Evolutionary conservation across 1,140 invertebrate species (phyloP).

Genomic region (Tigriopus japonicus): DNA sequence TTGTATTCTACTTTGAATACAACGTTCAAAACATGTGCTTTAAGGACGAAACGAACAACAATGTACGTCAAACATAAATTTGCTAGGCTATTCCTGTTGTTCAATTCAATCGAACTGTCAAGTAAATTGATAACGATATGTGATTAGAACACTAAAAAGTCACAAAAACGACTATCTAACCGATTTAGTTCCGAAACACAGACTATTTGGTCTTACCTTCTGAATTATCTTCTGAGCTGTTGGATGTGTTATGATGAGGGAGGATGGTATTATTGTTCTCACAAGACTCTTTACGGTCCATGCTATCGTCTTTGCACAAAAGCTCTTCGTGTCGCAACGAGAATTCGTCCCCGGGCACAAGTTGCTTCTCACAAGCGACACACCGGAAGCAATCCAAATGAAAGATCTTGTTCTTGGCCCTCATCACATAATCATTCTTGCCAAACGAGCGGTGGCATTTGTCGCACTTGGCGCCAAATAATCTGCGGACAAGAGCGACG

Average conservation of each 20-base stretch:
- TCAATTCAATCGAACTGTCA: too few species aligned
- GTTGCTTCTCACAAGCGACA: slow-evolving; percentile 64
- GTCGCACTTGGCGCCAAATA: slow-evolving; percentile 87
- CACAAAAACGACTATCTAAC: neutral
- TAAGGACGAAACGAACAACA: too few species aligned
- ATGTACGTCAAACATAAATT: too few species aligned
- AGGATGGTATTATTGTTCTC: slow-evolving; percentile 17
- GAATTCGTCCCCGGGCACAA: slow-evolving; percentile 90
- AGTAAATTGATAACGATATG: too few species aligned
- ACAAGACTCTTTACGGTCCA: slow-evolving; percentile 14
- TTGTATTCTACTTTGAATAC: too few species aligned
- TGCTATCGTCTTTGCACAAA: slow-evolving; percentile 61
- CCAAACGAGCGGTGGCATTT: slow-evolving; percentile 79
- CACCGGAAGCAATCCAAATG: slow-evolving; percentile 96
- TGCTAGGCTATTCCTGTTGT: too few species aligned
- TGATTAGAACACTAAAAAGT: too few species aligned
- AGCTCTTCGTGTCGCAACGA: slow-evolving; percentile 84
- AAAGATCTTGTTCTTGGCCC: slow-evolving; percentile 88
- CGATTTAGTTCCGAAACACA: neutral
- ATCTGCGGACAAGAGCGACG: slow-evolving; percentile 35
- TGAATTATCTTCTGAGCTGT: slow-evolving; percentile 12
- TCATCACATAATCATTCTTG: slow-evolving; percentile 95
- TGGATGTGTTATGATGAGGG: slow-evolving; percentile 11
- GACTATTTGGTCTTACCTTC: neutral
- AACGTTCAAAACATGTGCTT: too few species aligned